Evolutionary conservation across 2,888 invertebrate species (phyloP), one percentile per base, ranked within the genome.

Genomic region (Nymphalis polychloros): DNA sequence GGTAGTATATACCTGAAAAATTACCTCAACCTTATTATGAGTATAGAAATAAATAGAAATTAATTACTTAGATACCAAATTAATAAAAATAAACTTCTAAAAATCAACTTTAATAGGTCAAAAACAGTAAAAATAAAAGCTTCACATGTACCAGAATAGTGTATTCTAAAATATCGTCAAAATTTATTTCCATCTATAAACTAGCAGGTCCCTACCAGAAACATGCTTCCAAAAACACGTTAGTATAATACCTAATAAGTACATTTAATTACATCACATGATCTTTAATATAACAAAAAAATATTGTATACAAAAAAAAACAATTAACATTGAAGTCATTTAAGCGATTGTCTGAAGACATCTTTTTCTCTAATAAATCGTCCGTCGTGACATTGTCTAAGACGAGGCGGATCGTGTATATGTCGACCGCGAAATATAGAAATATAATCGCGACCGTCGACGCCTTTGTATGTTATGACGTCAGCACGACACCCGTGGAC

Each of bases 171-270:
- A 85, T 83, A 78, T 79, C 82, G 75, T 84, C 82, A 86, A 87
- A 84, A 84, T 81, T 76, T 78, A 80, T 75, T 61, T 80, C 75
- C 72, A 76, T 81, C 84, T 86, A 86, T 72, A 79, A 79, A 78
- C 84, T 89, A 89, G 86, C 88, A 89, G 87, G 89, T 89, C 89
- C 89, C 89, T 88, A 88, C 79, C 77, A 85, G 83, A 86, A 87
- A 87, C 85, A 82, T 85, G 81, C 82, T 75, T 81, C 78, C 74
- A 75, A 81, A 82, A 70, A 84, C 83, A 84, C 83, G 82, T 80
- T 76, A 78, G 72, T 76, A 75, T 76, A 76, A 71, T 71, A 61
- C 73, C 71, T 76, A 78, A 70, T 78, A 79, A 78, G 75, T 79
- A 78, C 78, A 78, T 75, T 83, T 86, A 84, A 85, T 87, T 89